These are phyloP conservation scores for Zosterops lateralis DNA, from an alignment of 2,113 vertebrate genomes.

Conservation along the genomic window DNA sequence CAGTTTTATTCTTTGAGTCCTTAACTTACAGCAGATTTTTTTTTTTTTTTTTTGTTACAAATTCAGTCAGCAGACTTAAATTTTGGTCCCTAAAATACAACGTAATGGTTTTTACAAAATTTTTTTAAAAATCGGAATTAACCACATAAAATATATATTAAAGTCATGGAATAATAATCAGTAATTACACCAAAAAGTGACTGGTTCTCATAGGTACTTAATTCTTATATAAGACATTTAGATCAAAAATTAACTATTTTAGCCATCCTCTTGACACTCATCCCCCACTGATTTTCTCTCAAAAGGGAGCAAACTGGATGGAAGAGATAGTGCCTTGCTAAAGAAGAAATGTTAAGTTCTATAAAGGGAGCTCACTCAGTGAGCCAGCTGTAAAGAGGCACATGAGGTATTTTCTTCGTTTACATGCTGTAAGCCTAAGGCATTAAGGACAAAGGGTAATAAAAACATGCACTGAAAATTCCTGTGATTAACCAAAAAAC, in stretches of 20 bases:
- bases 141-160: background rate
- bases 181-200: background rate
- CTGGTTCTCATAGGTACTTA: background rate
- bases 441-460: background rate
- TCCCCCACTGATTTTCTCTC: background rate
- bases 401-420: background rate
- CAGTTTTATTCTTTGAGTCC: background rate
- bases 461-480: background rate
- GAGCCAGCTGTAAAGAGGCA: background rate
- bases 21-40: background rate
- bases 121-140: background rate
- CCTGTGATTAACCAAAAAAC: constrained; percentile 37
- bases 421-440: background rate
- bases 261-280: background rate
- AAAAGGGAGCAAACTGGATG: background rate
- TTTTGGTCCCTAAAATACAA: background rate
- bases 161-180: background rate
- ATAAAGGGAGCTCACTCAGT: background rate
- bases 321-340: background rate
- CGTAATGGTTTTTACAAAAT: background rate
- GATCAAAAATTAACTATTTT: background rate
- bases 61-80: background rate
- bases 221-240: background rate
- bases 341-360: background rate
- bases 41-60: background rate